These are phyloP conservation scores for Emmelina monodactyla DNA, from an alignment of 2,888 invertebrate species.

Conservation along the genomic window DNA sequence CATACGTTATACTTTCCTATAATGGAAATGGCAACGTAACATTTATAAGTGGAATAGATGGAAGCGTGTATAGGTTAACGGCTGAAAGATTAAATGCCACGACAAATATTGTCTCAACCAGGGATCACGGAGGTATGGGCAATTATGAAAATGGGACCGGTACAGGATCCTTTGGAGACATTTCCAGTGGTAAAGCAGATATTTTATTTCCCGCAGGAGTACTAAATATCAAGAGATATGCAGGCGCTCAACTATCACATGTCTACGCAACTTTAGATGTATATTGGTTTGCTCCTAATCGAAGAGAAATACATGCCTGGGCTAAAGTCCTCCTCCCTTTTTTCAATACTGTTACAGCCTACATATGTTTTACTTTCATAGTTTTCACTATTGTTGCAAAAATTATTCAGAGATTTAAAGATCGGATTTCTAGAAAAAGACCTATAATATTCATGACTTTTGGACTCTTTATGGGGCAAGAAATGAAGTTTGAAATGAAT, in stretches of 20 bases:
- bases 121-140: slow-evolving; percentile 19
- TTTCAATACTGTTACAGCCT: slow-evolving; percentile 21
- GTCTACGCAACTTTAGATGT: slow-evolving; percentile 21
- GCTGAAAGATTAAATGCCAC: slow-evolving; percentile 27
- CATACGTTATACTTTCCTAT: slow-evolving; percentile 19
- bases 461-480: slow-evolving; percentile 32
- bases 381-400: slow-evolving; percentile 15
- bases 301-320: slow-evolving; percentile 27
- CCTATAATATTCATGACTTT: slow-evolving; percentile 23
- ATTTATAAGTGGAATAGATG: slow-evolving; percentile 27
- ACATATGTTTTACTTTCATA: slow-evolving; percentile 20
- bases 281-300: slow-evolving; percentile 31
- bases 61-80: slow-evolving; percentile 20
- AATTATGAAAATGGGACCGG: slow-evolving; percentile 20
- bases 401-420: slow-evolving; percentile 16
- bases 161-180: slow-evolving; percentile 23
- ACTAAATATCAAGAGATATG: slow-evolving; percentile 21
- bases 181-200: slow-evolving; percentile 25
- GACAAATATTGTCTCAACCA: slow-evolving; percentile 19
- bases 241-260: slow-evolving; percentile 22
- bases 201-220: slow-evolving; percentile 25
- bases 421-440: slow-evolving; percentile 11
- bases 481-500: slow-evolving; percentile 23
- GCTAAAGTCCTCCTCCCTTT: slow-evolving; percentile 29
- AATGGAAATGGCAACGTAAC: slow-evolving; percentile 20